Conservation (phyloP, 2,113 vertebrate species). For the Gymnorhina tibicen region DNA sequence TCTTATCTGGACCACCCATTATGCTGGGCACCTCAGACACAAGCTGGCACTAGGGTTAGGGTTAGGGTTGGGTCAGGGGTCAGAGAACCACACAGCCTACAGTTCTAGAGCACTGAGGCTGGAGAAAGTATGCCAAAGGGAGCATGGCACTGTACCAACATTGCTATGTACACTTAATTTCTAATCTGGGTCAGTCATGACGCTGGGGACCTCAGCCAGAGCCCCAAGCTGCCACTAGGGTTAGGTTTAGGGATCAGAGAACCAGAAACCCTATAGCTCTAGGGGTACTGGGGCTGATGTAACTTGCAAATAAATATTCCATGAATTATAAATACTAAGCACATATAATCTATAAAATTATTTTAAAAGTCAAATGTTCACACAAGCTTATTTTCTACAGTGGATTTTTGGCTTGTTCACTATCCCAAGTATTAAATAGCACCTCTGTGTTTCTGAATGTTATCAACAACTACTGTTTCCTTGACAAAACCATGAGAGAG, state of each 20-base stretch:
- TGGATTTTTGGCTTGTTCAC: not conserved
- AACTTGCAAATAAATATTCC: conserved; percentile 6
- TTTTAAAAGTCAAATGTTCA: not conserved
- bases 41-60: not conserved
- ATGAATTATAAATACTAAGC: not conserved
- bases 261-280: not conserved
- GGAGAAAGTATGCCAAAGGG: not conserved
- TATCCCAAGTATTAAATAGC: not conserved
- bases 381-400: not conserved
- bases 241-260: not conserved
- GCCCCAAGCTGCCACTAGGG: not conserved
- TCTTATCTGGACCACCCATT: not conserved
- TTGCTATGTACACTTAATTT: not conserved
- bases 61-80: not conserved
- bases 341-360: not conserved
- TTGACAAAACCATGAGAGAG: conserved; percentile 24
- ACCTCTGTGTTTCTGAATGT: conserved; percentile 18
- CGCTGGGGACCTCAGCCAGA: not conserved
- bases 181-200: not conserved
- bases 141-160: not conserved
- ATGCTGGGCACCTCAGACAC: not conserved
- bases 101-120: not conserved
- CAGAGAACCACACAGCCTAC: not conserved
- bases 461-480: conserved; percentile 13
- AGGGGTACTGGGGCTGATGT: not conserved